Base-by-base conservation (phyloP, 2,113 vertebrate species). In the Albula goreensis region DNA sequence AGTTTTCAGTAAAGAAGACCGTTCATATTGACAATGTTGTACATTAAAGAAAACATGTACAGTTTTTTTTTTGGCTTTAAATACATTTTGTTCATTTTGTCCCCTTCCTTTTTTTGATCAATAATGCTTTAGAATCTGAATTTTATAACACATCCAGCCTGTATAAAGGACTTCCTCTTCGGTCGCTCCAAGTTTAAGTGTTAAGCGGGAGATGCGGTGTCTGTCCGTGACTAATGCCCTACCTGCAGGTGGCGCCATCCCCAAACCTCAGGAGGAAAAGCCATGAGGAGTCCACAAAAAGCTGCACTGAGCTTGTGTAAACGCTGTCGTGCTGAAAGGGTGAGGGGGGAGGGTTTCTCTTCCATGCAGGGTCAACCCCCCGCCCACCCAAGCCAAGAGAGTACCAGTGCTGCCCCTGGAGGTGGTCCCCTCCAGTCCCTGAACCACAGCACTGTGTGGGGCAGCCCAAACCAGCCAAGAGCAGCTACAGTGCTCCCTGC, bases 11-110 rank as follows among this genome's bases (percentile, higher is more conserved):
- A 92, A 93, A 93, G 83, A 84, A 63, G 89, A 91, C 89, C 86
- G 90, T 80, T 89, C 92, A 92, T 88, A 86, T 92, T 91, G 88
- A 93, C 91, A 90, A 91, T 89, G 86, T 91, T 90, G 91, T 92
- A 91, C 91, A 89, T 86, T 85, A 91, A 91, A 91, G 86, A 88
- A 87, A 79, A 56, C 81, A 90, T 88, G 80, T 88, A 87, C 88
- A 91, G 84, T 87, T 87, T 41, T 41, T 41, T 87, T 84, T 79
- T 87, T 85, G 83, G 83, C 63, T 87, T 87, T 81, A 83, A 66
- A 70, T 86, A 53, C 77, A 82, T 19, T 41, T 53, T 85, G 25
- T 41, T 78, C 10, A n/a, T 70, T 86, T 86, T 51, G 8, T 89
- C 93, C 93, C 93, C 60, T 81, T 41, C 86, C 57, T 49, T 60